phyloP scores from a whole-genome alignment of 2,797 vertebrate species.

The Streptopelia turtur region DNA sequence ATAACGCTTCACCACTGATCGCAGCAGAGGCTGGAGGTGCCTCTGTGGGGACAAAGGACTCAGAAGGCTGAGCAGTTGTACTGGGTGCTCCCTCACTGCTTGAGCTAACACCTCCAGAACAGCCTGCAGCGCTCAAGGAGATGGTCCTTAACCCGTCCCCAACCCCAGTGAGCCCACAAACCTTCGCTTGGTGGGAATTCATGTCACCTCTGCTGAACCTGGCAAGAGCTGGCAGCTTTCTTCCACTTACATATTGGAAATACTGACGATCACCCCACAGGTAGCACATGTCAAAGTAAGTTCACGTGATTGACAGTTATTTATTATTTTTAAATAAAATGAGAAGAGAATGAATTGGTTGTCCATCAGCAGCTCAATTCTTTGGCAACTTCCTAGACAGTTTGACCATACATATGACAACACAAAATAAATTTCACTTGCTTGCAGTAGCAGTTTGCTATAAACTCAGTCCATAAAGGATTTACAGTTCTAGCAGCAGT shows the following conservation, averaged over 20 bases:
- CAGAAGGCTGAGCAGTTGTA: too few species aligned
- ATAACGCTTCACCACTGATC: background rate
- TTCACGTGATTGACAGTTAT: slow-evolving; percentile 11
- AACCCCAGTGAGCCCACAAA: background rate
- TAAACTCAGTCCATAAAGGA: slow-evolving; percentile 43
- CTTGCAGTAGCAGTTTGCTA: slow-evolving; percentile 57
- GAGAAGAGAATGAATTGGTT: slow-evolving; percentile 7
- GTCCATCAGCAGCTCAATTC: slow-evolving; percentile 35
- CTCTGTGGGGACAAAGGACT: background rate
- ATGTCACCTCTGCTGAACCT: background rate
- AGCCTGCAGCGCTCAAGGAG: background rate
- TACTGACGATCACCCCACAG: background rate
- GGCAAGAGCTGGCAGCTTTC: slow-evolving; percentile 1
- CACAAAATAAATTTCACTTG: slow-evolving; percentile 42
- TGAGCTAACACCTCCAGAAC: background rate
- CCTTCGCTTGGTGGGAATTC: background rate
- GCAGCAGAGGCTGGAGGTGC: background rate
- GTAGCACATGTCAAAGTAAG: slow-evolving; percentile 7
- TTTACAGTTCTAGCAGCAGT: slow-evolving; percentile 62
- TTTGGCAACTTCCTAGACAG: slow-evolving; percentile 27
- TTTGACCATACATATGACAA: slow-evolving; percentile 21
- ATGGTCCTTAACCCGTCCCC: background rate
- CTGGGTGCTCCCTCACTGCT: background rate
- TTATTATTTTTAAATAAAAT: slow-evolving; percentile 65
- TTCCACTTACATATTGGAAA: background rate